Conservation (phyloP, 2,797 vertebrate species). For the Valencia hispanica region DNA sequence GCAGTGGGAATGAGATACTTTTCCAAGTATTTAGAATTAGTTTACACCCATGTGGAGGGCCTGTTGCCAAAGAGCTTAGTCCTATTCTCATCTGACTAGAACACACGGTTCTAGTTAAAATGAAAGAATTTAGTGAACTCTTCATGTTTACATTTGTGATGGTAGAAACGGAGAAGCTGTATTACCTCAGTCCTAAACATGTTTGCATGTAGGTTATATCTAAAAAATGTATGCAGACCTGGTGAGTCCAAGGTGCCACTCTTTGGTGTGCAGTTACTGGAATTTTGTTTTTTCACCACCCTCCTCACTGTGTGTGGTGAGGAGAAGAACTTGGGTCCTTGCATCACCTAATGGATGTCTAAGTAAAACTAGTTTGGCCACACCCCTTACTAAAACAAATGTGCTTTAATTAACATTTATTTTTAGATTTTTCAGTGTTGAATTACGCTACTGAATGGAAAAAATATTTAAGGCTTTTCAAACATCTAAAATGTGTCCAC, state of each 20-base stretch:
- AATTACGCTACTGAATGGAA: not conserved
- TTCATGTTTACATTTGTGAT: not conserved
- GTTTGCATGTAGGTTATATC: not conserved
- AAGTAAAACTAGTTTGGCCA: not conserved
- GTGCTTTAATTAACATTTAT: not conserved
- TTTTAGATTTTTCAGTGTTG: not conserved
- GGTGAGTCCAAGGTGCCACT: no score
- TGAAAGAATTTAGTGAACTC: not conserved
- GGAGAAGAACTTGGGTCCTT: not conserved
- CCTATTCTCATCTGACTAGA: not conserved
- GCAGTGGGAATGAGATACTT: no score
- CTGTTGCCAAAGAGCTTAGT: not conserved
- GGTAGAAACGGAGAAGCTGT: not conserved
- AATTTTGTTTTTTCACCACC: not conserved
- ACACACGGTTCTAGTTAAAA: not conserved
- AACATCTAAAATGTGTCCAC: not conserved
- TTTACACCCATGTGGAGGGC: no score
- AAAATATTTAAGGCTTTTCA: not conserved
- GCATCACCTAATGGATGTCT: not conserved
- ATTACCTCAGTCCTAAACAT: not conserved
- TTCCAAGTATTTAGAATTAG: no score
- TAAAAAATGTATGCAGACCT: not conserved
- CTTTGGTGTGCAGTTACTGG: no score
- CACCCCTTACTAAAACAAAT: not conserved
- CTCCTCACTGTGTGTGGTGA: not conserved